Conservation (phyloP, 2,797 vertebrate species). For the Anguilla obscura region DNA sequence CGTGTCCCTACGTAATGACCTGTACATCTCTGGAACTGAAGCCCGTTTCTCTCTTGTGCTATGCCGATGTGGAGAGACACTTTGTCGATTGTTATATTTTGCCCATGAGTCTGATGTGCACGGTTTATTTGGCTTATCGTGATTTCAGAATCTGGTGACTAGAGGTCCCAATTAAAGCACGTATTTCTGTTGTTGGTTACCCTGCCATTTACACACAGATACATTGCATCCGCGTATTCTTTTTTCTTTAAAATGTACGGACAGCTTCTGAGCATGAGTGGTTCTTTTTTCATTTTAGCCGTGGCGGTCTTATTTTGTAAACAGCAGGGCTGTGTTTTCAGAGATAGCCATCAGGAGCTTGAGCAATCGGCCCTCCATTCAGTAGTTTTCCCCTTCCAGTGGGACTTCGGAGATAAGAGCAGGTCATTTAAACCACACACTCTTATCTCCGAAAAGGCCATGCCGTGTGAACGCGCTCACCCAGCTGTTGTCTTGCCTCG, state of each 20-base stretch:
- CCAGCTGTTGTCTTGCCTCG: not conserved
- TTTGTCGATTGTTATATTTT: not conserved
- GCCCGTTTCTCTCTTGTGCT: not conserved
- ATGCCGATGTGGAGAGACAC: not conserved
- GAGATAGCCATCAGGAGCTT: not conserved
- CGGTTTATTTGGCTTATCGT: not conserved
- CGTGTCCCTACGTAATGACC: too few species aligned
- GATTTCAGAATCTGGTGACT: not conserved
- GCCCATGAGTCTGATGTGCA: not conserved
- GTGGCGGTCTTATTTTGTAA: not conserved
- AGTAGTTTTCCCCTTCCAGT: not conserved
- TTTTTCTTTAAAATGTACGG: not conserved
- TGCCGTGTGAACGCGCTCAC: not conserved
- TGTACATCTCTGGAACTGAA: too few species aligned
- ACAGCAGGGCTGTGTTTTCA: not conserved
- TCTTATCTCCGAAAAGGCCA: not conserved
- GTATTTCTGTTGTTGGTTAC: not conserved
- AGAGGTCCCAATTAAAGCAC: not conserved
- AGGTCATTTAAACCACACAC: not conserved
- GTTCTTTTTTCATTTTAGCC: not conserved
- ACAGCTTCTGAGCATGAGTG: not conserved
- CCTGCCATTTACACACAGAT: not conserved
- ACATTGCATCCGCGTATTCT: not conserved
- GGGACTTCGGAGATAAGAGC: not conserved
- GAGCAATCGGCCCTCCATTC: not conserved